Percentiles rank a stretch among this genome's conserved stretches.
These are phyloP conservation scores for Drosophila guanche DNA, from an alignment of 1,140 invertebrate species.

Conservation along the genomic window DNA sequence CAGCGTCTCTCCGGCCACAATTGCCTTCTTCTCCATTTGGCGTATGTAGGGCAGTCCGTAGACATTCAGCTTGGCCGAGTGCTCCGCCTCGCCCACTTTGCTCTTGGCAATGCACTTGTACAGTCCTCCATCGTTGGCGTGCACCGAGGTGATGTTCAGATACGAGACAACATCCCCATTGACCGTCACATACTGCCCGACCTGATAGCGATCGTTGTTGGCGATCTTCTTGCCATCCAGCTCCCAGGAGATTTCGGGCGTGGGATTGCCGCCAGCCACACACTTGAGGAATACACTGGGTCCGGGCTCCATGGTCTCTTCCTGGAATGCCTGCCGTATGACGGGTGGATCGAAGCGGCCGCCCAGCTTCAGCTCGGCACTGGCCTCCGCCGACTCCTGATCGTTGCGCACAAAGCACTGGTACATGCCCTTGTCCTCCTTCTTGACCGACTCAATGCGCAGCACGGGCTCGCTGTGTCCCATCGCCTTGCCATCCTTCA, in stretches of 20 bases:
- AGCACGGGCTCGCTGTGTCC: constrained; percentile 91
- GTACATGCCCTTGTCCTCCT: constrained; percentile 98
- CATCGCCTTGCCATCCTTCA: constrained; percentile 94
- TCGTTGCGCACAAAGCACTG: constrained; percentile 97
- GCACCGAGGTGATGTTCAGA: constrained; percentile 95
- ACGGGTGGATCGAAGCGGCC: constrained; percentile 95
- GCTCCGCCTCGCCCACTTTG: constrained; percentile 94
- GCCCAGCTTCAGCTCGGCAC: constrained; percentile 95
- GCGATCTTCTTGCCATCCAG: constrained; percentile 93
- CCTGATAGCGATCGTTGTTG: constrained; percentile 90
- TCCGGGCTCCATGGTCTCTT: constrained; percentile 94
- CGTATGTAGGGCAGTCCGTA: constrained; percentile 95
- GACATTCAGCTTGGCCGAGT: constrained; percentile 94
- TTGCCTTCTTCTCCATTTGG: constrained; percentile 96
- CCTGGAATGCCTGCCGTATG: constrained; percentile 92
- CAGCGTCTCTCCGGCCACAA: constrained; percentile 95
- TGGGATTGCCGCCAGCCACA: constrained; percentile 90
- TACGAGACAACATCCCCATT: constrained; percentile 97
- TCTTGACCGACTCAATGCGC: constrained; percentile 94
- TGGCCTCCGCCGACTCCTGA: constrained; percentile 96
- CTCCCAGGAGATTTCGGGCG: constrained; percentile 97
- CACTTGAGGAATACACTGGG: constrained; percentile 93
- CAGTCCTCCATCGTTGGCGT: constrained; percentile 96
- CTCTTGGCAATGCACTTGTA: constrained; percentile 96
- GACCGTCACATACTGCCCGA: constrained; percentile 94